Base-by-base conservation (phyloP, 2,797 vertebrate genomes). In the Sebastes kiyomatsui region DNA sequence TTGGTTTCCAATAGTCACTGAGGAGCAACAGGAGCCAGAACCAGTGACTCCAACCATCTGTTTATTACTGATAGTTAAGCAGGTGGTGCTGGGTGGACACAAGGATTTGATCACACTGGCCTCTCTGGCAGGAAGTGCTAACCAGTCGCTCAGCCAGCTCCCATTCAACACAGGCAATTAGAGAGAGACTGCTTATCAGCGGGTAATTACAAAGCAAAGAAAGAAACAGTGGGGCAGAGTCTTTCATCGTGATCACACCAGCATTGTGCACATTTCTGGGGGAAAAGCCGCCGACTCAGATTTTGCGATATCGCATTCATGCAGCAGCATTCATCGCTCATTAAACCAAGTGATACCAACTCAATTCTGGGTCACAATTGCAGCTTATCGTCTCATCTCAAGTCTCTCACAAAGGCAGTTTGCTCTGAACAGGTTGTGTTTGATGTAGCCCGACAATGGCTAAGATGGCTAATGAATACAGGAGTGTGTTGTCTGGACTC, bases 401-500 rank as follows among this genome's bases (percentile, higher is more conserved):
- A 81, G 28, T 12, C 28, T 65, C 56, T 20, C 49, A 79, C 79
- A 78, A 79, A 88, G 55, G 35, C 67, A 28, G 13, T 61, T 33
- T 33, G 60, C 67, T 82, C 5, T 4, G 33, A 70, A 58, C 4
- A n/a, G 46, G 11, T 10, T n/a, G 64, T 2, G 58, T 73, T 54
- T 2, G 8, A 59, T 25, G 72, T 20, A 66, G 80, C 62, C 27
- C 2, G 3, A 42, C 83, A 56, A 61, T 3, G 46, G n/a, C 56
- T 6, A 13, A 18, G 73, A 81, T 11, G 28, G 12, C 59, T 62
- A 5, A 59, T 46, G 54, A 69, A 35, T n/a, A 6, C 12, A 28
- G 60, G 28, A 38, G 66, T 6, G 71, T 74, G 74, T 59, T 7
- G 32, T 66, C 55, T 13, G 72, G 74, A 95, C 98, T 97, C 95